These are phyloP conservation scores for Caenorhabditis latens DNA, from an alignment of 1,140 invertebrate species.

Conservation along the genomic window DNA sequence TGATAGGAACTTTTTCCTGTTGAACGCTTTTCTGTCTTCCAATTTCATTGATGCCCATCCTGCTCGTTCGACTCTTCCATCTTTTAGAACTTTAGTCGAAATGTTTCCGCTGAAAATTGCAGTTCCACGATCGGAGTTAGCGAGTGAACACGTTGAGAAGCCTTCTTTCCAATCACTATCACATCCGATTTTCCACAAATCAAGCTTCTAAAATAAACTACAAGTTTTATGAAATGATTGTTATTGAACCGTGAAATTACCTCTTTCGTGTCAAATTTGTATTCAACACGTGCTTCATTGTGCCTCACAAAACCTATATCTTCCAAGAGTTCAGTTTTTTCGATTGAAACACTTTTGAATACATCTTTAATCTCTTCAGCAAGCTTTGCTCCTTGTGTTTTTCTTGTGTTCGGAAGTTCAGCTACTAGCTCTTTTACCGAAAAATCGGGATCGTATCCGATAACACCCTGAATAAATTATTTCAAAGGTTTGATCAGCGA, in stretches of 20 bases:
- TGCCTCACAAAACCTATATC: slow-evolving; percentile 61
- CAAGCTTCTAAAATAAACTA: slow-evolving; percentile 49
- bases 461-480: slow-evolving; percentile 54
- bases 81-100: slow-evolving; percentile 61
- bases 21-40: slow-evolving; percentile 64
- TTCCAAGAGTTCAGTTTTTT: slow-evolving; percentile 61
- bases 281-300: slow-evolving; percentile 65
- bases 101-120: slow-evolving; percentile 63
- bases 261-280: slow-evolving; percentile 63
- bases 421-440: slow-evolving; percentile 60
- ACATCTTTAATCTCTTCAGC: slow-evolving; percentile 38
- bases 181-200: slow-evolving; percentile 65
- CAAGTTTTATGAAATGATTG: neutral
- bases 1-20: slow-evolving; percentile 64
- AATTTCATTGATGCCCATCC: slow-evolving; percentile 68
- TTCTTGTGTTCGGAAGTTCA: slow-evolving; percentile 19
- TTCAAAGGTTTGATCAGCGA: neutral
- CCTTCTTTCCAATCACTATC: slow-evolving; percentile 68
- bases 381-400: slow-evolving; percentile 31
- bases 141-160: slow-evolving; percentile 61
- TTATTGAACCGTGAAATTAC: neutral
- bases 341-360: slow-evolving; percentile 31
- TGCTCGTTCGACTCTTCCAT: slow-evolving; percentile 65
- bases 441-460: slow-evolving; percentile 65
- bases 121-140: slow-evolving; percentile 59